Base-by-base conservation (phyloP, 2,888 invertebrate species). In the Bedellia somnulentella region DNA sequence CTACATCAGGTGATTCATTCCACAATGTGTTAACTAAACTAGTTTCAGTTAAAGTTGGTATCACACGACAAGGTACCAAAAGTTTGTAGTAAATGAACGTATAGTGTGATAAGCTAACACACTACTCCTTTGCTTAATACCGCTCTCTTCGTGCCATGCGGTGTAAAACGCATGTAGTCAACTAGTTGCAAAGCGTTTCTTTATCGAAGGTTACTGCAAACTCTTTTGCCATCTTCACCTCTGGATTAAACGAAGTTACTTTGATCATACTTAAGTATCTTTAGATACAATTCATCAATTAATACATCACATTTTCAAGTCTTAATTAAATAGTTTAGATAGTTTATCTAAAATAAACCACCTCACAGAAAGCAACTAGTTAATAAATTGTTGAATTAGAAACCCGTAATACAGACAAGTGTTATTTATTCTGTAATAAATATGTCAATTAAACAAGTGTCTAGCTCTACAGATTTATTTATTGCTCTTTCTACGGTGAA, bases 381-480 rank as follows among this genome's bases (percentile, higher is more conserved):
- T 35, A 42, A 41, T 45, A 45, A 49, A 46, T 44, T 29, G 44
- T 44, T 39, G 48, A 48, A 43, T 51, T 51, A 51, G 54, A 53
- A 53, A 56, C 49, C 50, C 47, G 15, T 57, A 57, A 54, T 46
- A 48, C 39, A 43, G 46, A 50, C 47, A 40, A 35, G 45, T 44
- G 49, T 56, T 57, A 59, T 59, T 59, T 59, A 56, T 52, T 49
- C 46, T 36, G 55, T 49, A 52, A 60, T 60, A 60, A 59, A 60
- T 52, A 58, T 52, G 58, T 57, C 59, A 60, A 60, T 60, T 60
- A 60, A n/a, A n/a, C 49, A 42, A 49, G 43, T 45, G 46, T 41
- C 52, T 46, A 47, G 48, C 31, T 45, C 33, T 55, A 51, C 45
- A 47, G 57, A 59, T 56, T 57, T 57, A 59, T 33, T 35, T 37